Conservation (phyloP, 2,888 invertebrate species). For the Oasisia sp. region DNA sequence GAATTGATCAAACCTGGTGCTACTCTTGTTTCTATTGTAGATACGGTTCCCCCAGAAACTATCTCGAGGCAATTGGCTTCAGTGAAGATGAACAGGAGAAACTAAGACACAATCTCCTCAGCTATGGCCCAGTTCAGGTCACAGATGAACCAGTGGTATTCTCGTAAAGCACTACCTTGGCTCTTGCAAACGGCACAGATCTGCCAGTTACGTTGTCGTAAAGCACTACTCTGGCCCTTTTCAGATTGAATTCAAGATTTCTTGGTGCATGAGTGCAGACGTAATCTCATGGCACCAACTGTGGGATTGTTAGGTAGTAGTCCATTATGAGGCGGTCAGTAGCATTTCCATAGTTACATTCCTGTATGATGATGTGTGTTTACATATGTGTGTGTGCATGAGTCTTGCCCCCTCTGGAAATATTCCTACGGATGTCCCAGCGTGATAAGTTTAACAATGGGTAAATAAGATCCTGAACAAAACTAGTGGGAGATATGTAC, state of each 20-base stretch:
- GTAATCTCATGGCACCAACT: not conserved
- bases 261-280: not conserved
- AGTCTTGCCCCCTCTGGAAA: too few species aligned
- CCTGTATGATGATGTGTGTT: not conserved
- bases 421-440: too few species aligned
- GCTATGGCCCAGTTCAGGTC: not conserved
- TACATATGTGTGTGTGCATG: too few species aligned
- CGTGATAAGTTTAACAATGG: too few species aligned
- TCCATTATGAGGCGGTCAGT: not conserved
- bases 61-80: constrained; percentile 54
- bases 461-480: too few species aligned
- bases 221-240: not conserved
- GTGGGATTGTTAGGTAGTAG: not conserved
- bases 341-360: not conserved
- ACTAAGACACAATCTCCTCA: constrained; percentile 43
- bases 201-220: too few species aligned
- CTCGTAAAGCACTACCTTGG: not conserved
- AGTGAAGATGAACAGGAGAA: constrained; percentile 46
- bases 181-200: not conserved
- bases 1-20: not conserved
- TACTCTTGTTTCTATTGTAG: constrained; percentile 39
- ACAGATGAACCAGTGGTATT: not conserved
- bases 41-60: constrained; percentile 49
- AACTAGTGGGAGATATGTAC: too few species aligned
- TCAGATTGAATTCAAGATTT: not conserved